Evolutionary conservation across 2,113 vertebrate species (phyloP).

Genomic region (Microcebus lehilahytsara): DNA sequence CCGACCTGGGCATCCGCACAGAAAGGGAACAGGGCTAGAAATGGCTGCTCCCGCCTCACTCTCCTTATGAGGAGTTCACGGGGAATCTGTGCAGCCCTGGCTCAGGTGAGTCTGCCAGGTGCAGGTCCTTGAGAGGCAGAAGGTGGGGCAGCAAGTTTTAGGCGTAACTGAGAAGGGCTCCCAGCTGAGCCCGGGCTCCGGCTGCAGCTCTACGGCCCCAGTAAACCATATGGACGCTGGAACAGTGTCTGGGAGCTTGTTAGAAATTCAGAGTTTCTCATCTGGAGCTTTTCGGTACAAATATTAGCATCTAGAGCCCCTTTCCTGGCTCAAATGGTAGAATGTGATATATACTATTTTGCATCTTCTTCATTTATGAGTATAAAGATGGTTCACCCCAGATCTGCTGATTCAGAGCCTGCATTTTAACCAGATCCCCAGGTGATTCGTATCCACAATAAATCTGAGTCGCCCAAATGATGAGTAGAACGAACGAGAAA

Average conservation of each 20-base stretch:
- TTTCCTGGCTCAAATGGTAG: background rate
- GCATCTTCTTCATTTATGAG: background rate
- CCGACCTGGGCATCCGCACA: background rate
- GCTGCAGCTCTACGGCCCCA: background rate
- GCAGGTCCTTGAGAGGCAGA: background rate
- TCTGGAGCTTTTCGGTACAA: background rate
- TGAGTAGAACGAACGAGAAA: background rate
- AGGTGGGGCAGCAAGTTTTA: accelerated
- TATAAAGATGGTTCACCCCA: background rate
- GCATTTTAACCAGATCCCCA: background rate
- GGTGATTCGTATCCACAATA: background rate
- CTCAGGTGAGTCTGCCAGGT: background rate
- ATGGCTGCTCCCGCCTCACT: background rate
- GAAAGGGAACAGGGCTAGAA: accelerated
- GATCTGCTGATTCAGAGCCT: too few relatives aligned
- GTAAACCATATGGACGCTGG: accelerated
- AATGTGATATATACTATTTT: accelerated
- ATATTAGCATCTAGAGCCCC: background rate
- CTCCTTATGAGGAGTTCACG: background rate
- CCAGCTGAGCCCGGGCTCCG: background rate
- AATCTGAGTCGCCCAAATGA: accelerated
- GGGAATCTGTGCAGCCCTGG: accelerated
- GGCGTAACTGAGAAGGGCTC: too few relatives aligned
- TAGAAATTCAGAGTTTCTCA: background rate
- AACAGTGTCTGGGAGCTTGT: background rate